These are phyloP conservation scores for Nerophis lumbriciformis DNA, from an alignment of 2,113 vertebrate genomes.

Conservation along the genomic window DNA sequence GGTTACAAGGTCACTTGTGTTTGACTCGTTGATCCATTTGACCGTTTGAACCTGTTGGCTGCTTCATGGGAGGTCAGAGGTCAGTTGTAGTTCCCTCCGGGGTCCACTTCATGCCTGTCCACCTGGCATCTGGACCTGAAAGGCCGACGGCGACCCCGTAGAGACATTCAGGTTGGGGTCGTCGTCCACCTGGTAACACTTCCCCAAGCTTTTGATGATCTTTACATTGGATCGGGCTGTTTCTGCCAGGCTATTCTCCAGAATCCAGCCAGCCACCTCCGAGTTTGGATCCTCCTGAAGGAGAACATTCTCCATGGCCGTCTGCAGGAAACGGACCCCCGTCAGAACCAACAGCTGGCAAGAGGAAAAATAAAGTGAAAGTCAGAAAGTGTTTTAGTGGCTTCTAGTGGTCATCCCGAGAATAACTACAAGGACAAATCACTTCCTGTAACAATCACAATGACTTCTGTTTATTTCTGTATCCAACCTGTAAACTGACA, in stretches of 20 bases:
- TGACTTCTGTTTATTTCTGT: too few species aligned
- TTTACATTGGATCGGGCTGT: constrained; percentile 78
- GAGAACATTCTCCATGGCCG: constrained; percentile 82
- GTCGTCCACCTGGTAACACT: constrained; percentile 78
- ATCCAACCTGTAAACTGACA: too few species aligned
- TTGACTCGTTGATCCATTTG: too few species aligned
- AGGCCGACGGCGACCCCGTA: constrained; percentile 30
- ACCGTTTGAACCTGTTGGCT: too few species aligned
- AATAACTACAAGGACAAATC: too few species aligned
- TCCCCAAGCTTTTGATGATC: constrained; percentile 83
- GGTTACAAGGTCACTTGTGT: too few species aligned
- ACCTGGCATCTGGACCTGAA: constrained; percentile 39
- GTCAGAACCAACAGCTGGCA: constrained; percentile 77
- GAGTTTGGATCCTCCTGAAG: constrained; percentile 74
- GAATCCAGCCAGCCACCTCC: constrained; percentile 82
- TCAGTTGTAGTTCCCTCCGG: too few species aligned
- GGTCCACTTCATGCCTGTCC: background rate
- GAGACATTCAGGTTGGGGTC: constrained; percentile 76
- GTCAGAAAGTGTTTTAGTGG: too few species aligned
- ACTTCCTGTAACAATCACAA: too few species aligned
- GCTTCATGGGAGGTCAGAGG: too few species aligned
- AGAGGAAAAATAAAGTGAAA: background rate
- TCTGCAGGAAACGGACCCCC: constrained; percentile 86
- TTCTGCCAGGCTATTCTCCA: constrained; percentile 81
- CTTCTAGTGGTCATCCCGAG: too few species aligned